These are phyloP conservation scores for Caenorhabditis latens DNA, from an alignment of 1,140 invertebrate genomes.

Conservation along the genomic window DNA sequence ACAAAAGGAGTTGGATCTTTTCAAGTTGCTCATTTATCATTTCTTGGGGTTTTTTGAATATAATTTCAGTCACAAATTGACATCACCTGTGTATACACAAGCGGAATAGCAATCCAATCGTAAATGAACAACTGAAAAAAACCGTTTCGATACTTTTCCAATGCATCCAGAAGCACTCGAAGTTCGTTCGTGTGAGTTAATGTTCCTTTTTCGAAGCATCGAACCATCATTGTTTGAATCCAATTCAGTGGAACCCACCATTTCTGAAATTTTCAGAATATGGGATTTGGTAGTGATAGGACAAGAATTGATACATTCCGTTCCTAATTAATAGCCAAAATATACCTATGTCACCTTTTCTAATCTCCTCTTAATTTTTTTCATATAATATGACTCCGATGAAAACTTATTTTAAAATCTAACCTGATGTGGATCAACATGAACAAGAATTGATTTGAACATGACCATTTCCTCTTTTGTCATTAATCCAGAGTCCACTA, in stretches of 20 bases:
- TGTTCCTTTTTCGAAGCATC: slow-evolving; percentile 68
- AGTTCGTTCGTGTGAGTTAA: slow-evolving; percentile 68
- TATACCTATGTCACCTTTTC: too few relatives aligned
- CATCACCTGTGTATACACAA: slow-evolving; percentile 81
- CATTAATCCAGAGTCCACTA: slow-evolving; percentile 68
- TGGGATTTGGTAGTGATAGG: too few relatives aligned
- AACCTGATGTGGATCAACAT: slow-evolving; percentile 67
- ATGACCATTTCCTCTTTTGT: slow-evolving; percentile 68
- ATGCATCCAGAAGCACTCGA: slow-evolving; percentile 66
- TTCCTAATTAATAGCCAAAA: too few relatives aligned
- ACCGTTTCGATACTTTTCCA: slow-evolving; percentile 68
- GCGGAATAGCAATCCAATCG: slow-evolving; percentile 80
- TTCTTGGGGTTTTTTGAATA: neutral
- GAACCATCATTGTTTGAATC: slow-evolving; percentile 71
- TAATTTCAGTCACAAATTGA: neutral
- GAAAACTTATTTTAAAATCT: neutral
- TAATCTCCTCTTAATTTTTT: neutral
- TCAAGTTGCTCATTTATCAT: slow-evolving; percentile 43
- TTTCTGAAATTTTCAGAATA: slow-evolving; percentile 62
- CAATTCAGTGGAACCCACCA: slow-evolving; percentile 70
- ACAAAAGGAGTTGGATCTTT: neutral
- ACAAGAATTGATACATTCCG: too few relatives aligned
- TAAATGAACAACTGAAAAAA: slow-evolving; percentile 79
- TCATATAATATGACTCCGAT: neutral
- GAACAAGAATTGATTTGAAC: slow-evolving; percentile 65